A percentile compares a stretch with the other conserved stretches of the same genome.
phyloP scores from a whole-genome alignment of 2,113 vertebrate genomes.

The Cynocephalus volans region DNA sequence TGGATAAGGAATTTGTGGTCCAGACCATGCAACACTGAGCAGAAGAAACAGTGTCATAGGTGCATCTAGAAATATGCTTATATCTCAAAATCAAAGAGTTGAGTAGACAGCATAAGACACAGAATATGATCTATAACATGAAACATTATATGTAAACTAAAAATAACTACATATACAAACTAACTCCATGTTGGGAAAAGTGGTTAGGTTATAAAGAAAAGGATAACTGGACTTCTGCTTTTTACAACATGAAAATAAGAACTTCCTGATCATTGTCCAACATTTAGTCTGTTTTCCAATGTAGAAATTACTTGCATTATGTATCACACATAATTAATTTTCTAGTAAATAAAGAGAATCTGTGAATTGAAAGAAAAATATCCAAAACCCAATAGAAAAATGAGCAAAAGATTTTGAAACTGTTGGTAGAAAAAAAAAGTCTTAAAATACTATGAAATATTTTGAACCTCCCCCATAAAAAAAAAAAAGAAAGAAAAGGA shows the following conservation, averaged over 20 bases:
- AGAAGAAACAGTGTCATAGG: not conserved
- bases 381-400: not conserved
- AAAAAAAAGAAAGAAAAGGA: not conserved
- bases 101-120: not conserved
- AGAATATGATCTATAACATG: not conserved
- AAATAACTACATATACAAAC: not conserved
- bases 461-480: not conserved
- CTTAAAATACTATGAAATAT: not conserved
- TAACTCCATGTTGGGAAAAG: not conserved
- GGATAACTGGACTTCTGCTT: not conserved
- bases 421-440: not conserved
- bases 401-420: not conserved
- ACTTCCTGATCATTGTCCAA: not conserved
- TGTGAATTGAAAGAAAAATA: not conserved
- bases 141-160: not conserved
- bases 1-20: not conserved
- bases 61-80: not conserved
- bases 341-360: not conserved
- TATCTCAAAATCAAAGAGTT: not conserved
- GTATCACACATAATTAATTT: not conserved
- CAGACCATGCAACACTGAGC: not conserved
- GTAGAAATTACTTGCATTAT: not conserved
- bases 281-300: not conserved
- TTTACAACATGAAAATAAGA: not conserved
- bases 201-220: not conserved